A percentile compares a stretch with the other conserved stretches of the same genome.
These are phyloP conservation scores for Diadromus collaris DNA, from an alignment of 2,888 invertebrate genomes.

Conservation along the genomic window DNA sequence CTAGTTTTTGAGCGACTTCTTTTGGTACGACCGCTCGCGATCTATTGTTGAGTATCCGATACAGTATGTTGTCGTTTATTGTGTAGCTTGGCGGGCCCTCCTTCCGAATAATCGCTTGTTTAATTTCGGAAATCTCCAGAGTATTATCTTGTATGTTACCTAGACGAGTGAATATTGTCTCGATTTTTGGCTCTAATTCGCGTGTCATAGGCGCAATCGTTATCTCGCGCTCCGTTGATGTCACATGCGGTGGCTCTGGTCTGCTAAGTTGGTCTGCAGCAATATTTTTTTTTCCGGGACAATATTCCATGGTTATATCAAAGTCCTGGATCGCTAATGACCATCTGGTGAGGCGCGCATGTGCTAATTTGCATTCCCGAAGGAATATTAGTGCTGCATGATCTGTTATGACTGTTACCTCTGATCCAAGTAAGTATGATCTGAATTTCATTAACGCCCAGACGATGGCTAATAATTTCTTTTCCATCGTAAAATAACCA, in stretches of 20 bases:
- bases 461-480: constrained; percentile 56
- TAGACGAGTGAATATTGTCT: not conserved
- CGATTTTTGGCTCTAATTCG: not conserved
- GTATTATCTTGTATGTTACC: not conserved
- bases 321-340: not conserved
- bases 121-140: not conserved
- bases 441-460: constrained; percentile 4
- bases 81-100: not conserved
- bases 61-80: not conserved
- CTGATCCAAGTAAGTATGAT: not conserved
- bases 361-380: no score
- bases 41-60: not conserved
- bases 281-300: constrained; percentile 1
- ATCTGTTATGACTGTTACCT: constrained; percentile 35
- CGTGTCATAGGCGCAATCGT: not conserved
- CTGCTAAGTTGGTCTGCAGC: not conserved
- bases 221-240: not conserved
- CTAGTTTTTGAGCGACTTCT: not conserved
- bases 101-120: not conserved
- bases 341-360: constrained; percentile 14
- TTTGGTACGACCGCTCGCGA: not conserved
- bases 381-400: constrained; percentile 47
- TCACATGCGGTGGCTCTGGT: no score
- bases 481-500: constrained; percentile 49
- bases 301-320: not conserved